A percentile compares a stretch with the other conserved stretches of the same genome.
Evolutionary conservation across 2,113 vertebrate species (phyloP).

Genomic region (Pseudopipra pipra): DNA sequence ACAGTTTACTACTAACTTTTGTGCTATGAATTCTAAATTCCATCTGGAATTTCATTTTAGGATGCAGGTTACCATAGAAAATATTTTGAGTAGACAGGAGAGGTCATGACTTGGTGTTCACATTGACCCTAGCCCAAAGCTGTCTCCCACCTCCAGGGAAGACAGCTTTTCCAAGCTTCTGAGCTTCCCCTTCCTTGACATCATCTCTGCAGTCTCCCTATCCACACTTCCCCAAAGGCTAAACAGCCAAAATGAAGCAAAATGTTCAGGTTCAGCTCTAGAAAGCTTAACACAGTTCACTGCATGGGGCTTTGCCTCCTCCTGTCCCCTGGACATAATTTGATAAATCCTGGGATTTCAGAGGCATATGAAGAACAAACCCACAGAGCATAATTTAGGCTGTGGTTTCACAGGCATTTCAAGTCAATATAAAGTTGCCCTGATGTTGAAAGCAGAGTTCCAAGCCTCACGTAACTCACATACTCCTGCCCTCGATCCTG

Average conservation of each 20-base stretch:
- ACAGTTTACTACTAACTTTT: not conserved
- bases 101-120: not conserved
- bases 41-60: not conserved
- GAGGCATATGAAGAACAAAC: not conserved
- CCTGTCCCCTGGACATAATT: not conserved
- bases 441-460: not conserved
- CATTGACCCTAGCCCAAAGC: not conserved
- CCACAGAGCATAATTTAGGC: not conserved
- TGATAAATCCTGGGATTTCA: not conserved
- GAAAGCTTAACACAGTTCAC: not conserved
- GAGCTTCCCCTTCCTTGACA: not conserved
- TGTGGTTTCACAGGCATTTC: not conserved
- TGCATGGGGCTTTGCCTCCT: not conserved
- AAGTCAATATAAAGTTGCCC: not conserved
- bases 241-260: not conserved
- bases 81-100: not conserved
- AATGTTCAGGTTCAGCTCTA: not conserved
- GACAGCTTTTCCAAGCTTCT: not conserved
- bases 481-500: not conserved
- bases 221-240: accelerated
- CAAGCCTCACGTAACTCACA: not conserved
- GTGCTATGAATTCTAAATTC: not conserved
- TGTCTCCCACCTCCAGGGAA: not conserved
- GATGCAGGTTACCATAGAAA: not conserved
- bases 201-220: not conserved